Conservation (phyloP, 2,888 invertebrate genomes). For the Meandrusa payeni region DNA sequence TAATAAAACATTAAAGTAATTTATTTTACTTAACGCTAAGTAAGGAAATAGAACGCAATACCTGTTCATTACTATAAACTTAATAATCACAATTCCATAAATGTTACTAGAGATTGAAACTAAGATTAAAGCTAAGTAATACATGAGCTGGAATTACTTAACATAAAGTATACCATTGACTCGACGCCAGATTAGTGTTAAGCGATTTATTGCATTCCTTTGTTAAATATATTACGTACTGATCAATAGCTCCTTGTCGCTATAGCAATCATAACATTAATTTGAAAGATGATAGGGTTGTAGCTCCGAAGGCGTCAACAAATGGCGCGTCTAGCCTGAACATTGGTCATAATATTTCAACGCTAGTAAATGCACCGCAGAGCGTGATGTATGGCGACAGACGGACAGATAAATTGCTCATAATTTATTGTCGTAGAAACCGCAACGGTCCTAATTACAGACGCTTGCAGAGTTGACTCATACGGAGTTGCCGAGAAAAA, state of each 20-base stretch:
- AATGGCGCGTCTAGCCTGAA: slow-evolving; percentile 44
- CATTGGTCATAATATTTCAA: slow-evolving; percentile 71
- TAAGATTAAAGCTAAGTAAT: slow-evolving; percentile 8
- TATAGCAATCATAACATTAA: slow-evolving; percentile 26
- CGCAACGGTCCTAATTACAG: slow-evolving; percentile 64
- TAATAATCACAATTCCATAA: slow-evolving; percentile 17
- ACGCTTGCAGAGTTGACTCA: slow-evolving; percentile 50
- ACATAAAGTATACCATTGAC: slow-evolving; percentile 6
- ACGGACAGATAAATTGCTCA: slow-evolving; percentile 77
- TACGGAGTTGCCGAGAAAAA: slow-evolving; percentile 31
- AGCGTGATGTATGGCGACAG: slow-evolving; percentile 73
- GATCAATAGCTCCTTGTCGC: slow-evolving; percentile 26
- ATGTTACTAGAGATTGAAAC: slow-evolving; percentile 7
- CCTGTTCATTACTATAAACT: slow-evolving; percentile 11
- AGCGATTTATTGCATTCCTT: slow-evolving; percentile 20
- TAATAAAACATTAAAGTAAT: slow-evolving; percentile 6
- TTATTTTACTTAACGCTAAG: slow-evolving; percentile 6
- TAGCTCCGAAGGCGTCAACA: slow-evolving; percentile 43
- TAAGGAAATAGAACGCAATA: slow-evolving; percentile 19
- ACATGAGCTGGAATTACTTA: slow-evolving; percentile 13
- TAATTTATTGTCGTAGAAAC: slow-evolving; percentile 74
- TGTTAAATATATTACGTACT: slow-evolving; percentile 14
- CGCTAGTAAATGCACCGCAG: slow-evolving; percentile 59
- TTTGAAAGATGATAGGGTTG: slow-evolving; percentile 29
- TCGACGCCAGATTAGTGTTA: slow-evolving; percentile 15